A percentile compares a stretch with the other conserved stretches of the same genome.
Evolutionary conservation across 2,888 invertebrate genomes (phyloP).

Genomic region (Ditula angustiorana): DNA sequence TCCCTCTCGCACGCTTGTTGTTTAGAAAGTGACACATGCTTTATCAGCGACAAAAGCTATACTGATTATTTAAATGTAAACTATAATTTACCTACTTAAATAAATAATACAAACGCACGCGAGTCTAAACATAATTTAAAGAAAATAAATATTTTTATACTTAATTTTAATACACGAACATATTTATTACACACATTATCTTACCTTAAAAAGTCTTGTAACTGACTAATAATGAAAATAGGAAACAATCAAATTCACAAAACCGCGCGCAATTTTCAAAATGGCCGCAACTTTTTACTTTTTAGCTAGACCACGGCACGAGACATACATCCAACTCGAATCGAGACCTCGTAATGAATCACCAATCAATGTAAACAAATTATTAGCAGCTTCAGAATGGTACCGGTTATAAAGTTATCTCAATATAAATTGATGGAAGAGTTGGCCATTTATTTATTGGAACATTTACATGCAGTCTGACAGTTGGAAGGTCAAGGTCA

Average conservation of each 20-base stretch:
- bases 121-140: too few species aligned
- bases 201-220: neutral
- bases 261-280: constrained; percentile 16
- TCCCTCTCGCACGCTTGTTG: too few species aligned
- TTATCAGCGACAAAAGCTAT: too few species aligned
- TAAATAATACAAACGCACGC: too few species aligned
- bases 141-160: too few species aligned
- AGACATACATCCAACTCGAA: constrained; percentile 16
- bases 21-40: too few species aligned
- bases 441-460: constrained; percentile 7
- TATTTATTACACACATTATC: neutral
- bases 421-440: constrained; percentile 19
- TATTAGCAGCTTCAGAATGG: constrained; percentile 4
- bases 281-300: constrained; percentile 23
- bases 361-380: constrained; percentile 24
- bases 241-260: constrained; percentile 9
- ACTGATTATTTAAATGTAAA: too few species aligned
- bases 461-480: constrained; percentile 4
- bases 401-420: constrained; percentile 26
- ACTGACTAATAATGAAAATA: neutral
- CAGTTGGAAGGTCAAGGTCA: neutral
- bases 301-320: constrained; percentile 12
- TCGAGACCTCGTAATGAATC: constrained; percentile 18
- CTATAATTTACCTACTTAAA: too few species aligned
- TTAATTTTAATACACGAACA: too few species aligned